Evolutionary conservation across 2,113 vertebrate species (phyloP).

Genomic region (Albula goreensis): DNA sequence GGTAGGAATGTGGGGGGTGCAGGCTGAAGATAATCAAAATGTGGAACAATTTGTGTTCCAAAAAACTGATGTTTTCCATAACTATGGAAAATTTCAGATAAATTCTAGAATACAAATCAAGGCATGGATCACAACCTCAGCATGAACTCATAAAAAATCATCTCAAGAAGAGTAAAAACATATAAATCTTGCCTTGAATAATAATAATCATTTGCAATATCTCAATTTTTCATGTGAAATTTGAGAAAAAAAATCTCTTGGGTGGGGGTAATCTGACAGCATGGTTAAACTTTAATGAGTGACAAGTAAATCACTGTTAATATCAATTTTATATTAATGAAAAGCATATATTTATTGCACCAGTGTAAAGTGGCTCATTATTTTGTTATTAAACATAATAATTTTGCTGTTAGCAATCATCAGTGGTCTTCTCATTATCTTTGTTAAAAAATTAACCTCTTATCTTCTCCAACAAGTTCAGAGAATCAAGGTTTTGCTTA

Average conservation of each 20-base stretch:
- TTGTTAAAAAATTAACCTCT: neutral
- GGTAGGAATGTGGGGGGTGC: too few relatives aligned
- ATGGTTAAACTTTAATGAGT: neutral
- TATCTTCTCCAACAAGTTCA: neutral
- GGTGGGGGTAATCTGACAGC: neutral
- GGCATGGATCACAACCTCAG: too few relatives aligned
- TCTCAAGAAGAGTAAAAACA: neutral
- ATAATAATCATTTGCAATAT: neutral
- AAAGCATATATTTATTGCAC: neutral
- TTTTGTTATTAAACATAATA: neutral
- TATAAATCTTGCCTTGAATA: neutral
- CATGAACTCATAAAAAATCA: too few relatives aligned
- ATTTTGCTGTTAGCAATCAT: neutral
- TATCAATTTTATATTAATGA: neutral
- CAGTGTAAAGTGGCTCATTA: neutral
- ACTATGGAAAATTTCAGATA: too few relatives aligned
- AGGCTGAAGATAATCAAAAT: too few relatives aligned
- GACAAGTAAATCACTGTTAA: neutral
- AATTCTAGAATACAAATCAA: too few relatives aligned
- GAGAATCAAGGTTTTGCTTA: neutral
- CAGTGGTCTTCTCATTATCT: neutral
- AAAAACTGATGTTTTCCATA: too few relatives aligned
- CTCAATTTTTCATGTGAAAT: neutral
- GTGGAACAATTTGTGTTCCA: too few relatives aligned
- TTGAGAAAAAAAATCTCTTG: neutral